These are phyloP conservation scores for Grantiella picta DNA, from an alignment of 2,113 vertebrate genomes.

Conservation along the genomic window DNA sequence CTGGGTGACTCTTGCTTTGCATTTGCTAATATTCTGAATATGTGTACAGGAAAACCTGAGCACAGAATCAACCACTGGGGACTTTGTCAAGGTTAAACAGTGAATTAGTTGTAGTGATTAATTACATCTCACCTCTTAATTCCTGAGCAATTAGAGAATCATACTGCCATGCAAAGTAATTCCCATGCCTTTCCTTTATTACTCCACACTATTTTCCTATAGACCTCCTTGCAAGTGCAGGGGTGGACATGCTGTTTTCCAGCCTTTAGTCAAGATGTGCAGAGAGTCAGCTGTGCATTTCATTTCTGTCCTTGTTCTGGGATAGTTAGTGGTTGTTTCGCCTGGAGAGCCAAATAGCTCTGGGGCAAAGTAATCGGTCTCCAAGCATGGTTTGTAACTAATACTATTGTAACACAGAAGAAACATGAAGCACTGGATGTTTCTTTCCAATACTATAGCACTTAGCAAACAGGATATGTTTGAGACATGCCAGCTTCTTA, in stretches of 20 bases:
- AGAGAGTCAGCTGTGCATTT: slow-evolving; percentile 26
- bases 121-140: not conserved
- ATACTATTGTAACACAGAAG: slow-evolving; percentile 1
- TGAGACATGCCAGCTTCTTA: slow-evolving; percentile 8
- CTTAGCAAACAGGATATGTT: not conserved
- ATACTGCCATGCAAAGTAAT: not conserved
- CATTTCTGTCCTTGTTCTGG: not conserved
- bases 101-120: not conserved
- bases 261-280: not conserved
- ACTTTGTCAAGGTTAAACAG: not conserved
- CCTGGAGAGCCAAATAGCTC: slow-evolving; percentile 14
- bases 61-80: not conserved
- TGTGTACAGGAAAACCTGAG: not conserved
- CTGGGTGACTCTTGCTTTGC: not conserved
- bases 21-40: not conserved
- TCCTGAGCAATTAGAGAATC: not conserved
- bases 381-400: slow-evolving; percentile 7
- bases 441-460: not conserved
- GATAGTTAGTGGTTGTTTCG: not conserved
- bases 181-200: not conserved
- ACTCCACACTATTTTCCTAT: not conserved
- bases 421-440: not conserved
- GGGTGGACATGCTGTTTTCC: not conserved
- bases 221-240: not conserved
- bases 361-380: slow-evolving; percentile 5